Percentiles rank a stretch among this genome's conserved stretches.
These are phyloP conservation scores for Subacronicta megacephala DNA, from an alignment of 2,888 invertebrate genomes.

Conservation along the genomic window DNA sequence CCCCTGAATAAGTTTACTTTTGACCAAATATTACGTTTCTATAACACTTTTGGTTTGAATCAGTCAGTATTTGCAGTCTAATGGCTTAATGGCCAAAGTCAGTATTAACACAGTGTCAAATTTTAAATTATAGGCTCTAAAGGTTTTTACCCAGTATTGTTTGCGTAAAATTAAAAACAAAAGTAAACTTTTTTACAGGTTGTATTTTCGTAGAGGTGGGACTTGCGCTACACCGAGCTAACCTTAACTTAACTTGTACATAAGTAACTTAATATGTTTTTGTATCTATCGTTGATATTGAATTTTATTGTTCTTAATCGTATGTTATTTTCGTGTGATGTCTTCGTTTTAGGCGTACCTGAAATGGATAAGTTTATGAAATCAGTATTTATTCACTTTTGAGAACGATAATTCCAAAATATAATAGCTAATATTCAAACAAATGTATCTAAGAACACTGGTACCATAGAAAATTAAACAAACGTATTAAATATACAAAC, in stretches of 20 bases:
- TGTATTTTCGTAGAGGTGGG: constrained; percentile 71
- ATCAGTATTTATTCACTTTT: constrained; percentile 30
- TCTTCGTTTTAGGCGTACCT: constrained; percentile 84
- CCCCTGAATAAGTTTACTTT: constrained; percentile 39
- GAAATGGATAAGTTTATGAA: constrained; percentile 60
- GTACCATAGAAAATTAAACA: constrained; percentile 70
- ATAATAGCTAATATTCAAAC: constrained; percentile 13
- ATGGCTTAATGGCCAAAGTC: constrained; percentile 8
- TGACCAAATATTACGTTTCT: not conserved
- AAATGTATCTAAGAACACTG: constrained; percentile 65
- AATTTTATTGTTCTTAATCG: constrained; percentile 69
- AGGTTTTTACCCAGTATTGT: not conserved
- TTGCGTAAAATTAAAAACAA: constrained; percentile 1
- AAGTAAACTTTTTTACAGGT: constrained; percentile 32
- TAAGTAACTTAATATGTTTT: constrained; percentile 72
- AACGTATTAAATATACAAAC: constrained; percentile 46
- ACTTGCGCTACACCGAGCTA: constrained; percentile 69
- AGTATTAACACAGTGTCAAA: constrained; percentile 1
- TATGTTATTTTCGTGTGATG: constrained; percentile 66
- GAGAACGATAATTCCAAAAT: not conserved
- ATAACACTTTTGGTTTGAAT: not conserved
- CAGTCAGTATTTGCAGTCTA: constrained; percentile 9
- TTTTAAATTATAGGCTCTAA: not conserved
- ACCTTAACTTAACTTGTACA: constrained; percentile 77
- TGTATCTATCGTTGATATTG: constrained; percentile 69